Base-by-base conservation (phyloP, 2,113 vertebrate genomes). In the Hypocryptadius cinnamomeus region DNA sequence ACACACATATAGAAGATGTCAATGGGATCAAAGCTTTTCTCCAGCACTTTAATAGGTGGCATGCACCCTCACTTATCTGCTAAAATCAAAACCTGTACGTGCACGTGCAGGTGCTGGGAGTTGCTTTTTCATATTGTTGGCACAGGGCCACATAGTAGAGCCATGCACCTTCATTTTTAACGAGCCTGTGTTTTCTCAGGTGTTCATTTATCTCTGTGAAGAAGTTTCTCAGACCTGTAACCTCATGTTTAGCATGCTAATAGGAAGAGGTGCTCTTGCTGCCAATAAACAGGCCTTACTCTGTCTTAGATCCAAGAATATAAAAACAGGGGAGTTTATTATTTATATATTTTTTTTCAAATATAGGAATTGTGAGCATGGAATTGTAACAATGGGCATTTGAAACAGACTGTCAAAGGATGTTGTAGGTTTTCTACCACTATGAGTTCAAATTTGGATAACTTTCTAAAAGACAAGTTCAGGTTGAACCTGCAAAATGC, bases 21-120 rank as follows among this genome's bases (percentile, higher is more conserved):
- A 95, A 23, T 64, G 81, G 82, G 95, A 93, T 96, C 91, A 96
- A 96, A 96, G 94, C 87, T 83, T 94, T 96, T 95, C 94, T 94
- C 87, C 92, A 96, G 72, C 47, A 86, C 64, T 80, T 93, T 91
- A 93, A 96, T 95, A 91, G 71, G 79, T 95, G 91, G 85, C 95
- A 85, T 74, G 92, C 91, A 89, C 70, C 92, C 48, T 82, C 54
- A 25, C 37, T 85, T 96, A 91, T 94, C 96, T 93, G 66, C 61
- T 73, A 82, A 84, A 96, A 95, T 94, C 91, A 87, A 77, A 93
- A 91, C 78, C 85, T 93, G 73, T 77, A 50, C 74, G 13, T 87
- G 92, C 92, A 96, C 3, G 1, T 96, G 91, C 94, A 96, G 95
- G 91, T 94, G 88, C 72, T 92, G 40, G 79, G 82, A 95, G 64